A percentile compares a stretch with the other conserved stretches of the same genome.
phyloP scores from a whole-genome alignment of 2,797 vertebrate species.

The Sylvilagus floridanus region DNA sequence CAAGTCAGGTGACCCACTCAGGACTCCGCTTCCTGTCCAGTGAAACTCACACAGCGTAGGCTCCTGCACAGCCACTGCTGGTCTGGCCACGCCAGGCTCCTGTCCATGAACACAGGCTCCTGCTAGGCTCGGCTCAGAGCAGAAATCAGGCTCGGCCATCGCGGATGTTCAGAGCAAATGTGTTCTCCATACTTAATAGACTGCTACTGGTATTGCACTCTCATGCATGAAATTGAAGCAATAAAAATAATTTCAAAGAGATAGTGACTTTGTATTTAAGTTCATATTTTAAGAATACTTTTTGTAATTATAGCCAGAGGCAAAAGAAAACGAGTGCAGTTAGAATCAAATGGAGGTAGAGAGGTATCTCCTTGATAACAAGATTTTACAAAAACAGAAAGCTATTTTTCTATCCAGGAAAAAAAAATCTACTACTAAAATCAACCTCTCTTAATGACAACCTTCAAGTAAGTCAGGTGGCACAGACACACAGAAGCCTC shows the following conservation, averaged over 20 bases:
- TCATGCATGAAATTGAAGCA: constrained; percentile 61
- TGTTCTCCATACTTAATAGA: constrained; percentile 39
- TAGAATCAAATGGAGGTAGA: constrained; percentile 20
- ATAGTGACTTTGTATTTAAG: constrained; percentile 34
- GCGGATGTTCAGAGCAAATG: constrained; percentile 17
- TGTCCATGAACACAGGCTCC: neutral
- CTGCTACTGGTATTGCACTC: neutral
- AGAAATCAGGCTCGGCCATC: neutral
- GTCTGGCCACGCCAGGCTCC: neutral
- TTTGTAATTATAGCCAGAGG: constrained; percentile 40
- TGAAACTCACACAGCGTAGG: neutral
- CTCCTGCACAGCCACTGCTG: neutral
- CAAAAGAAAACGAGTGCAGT: constrained; percentile 39
- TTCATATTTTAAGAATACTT: constrained; percentile 53
- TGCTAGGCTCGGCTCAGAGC: neutral
- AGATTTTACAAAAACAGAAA: constrained; percentile 32
- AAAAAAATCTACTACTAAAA: constrained; percentile 53
- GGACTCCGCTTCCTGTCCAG: neutral
- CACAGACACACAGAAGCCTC: neutral
- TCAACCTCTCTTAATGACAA: constrained; percentile 48
- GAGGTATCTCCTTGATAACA: neutral
- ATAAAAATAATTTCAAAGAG: constrained; percentile 59
- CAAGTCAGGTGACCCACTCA: neutral
- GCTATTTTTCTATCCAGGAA: constrained; percentile 32
- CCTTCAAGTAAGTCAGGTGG: constrained; percentile 52